Conservation (phyloP, 2,113 vertebrate species). For the Etheostoma spectabile region DNA sequence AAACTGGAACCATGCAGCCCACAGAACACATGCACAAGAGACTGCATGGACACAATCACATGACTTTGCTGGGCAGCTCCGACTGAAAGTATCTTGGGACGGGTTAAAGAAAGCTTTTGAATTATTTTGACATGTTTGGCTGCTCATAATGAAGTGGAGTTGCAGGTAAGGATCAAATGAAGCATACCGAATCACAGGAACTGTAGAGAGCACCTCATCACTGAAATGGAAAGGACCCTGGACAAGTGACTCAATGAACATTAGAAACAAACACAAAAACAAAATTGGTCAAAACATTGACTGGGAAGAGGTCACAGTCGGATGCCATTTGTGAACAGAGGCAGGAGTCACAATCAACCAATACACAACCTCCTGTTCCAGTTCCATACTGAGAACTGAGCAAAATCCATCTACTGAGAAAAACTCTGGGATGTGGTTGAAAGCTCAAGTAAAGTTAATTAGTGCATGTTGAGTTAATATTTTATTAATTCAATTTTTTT, state of each 20-base stretch:
- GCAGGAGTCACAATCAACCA: background rate
- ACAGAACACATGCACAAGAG: slow-evolving; percentile 45
- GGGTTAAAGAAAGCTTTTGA: background rate
- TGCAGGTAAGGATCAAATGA: background rate
- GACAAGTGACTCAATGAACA: background rate
- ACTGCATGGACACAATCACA: slow-evolving; percentile 1
- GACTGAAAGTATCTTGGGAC: background rate
- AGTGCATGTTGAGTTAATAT: background rate
- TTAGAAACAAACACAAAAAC: background rate
- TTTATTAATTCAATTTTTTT: too few relatives aligned
- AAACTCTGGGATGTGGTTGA: background rate
- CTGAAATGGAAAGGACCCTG: background rate
- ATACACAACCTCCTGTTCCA: background rate
- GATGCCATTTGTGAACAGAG: background rate
- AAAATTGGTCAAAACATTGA: background rate
- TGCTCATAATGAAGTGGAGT: background rate
- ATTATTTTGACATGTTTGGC: slow-evolving; percentile 27
- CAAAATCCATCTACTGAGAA: background rate
- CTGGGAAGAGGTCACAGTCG: background rate
- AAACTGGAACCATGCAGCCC: slow-evolving; percentile 44
- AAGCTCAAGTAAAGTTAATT: background rate
- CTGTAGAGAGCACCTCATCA: background rate
- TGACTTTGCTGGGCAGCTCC: background rate
- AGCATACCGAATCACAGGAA: background rate
- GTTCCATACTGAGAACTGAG: background rate